Evolutionary conservation across 2,797 vertebrate genomes (phyloP).

Genomic region (Bradypodion ventrale): DNA sequence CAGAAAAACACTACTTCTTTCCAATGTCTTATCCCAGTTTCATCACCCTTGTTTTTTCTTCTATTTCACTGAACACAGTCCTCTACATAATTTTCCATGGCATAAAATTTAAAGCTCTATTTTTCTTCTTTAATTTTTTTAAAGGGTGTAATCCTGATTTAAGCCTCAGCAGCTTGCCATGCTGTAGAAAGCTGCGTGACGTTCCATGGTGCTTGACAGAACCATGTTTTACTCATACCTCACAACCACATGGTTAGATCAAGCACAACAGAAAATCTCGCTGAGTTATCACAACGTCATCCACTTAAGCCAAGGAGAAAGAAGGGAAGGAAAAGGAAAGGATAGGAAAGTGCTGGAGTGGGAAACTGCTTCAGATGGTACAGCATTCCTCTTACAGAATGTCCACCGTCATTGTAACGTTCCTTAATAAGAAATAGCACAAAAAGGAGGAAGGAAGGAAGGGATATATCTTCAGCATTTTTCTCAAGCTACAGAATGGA

Average conservation of each 20-base stretch:
- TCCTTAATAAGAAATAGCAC: conserved; percentile 65
- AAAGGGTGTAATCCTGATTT: conserved; percentile 73
- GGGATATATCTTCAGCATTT: conserved; percentile 66
- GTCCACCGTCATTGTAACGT: conserved; percentile 68
- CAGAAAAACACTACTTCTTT: conserved; percentile 65
- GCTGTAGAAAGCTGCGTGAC: conserved; percentile 96
- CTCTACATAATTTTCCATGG: conserved; percentile 68
- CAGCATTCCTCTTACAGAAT: conserved; percentile 75
- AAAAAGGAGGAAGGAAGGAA: conserved; percentile 48
- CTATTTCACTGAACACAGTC: conserved; percentile 62
- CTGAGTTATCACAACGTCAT: conserved; percentile 89
- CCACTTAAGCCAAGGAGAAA: conserved; percentile 87
- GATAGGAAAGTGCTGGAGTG: conserved; percentile 62
- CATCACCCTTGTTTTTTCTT: conserved; percentile 57
- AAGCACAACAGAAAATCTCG: conserved; percentile 99
- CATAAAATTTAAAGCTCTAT: conserved; percentile 65
- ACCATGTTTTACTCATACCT: conserved; percentile 99
- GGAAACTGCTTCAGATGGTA: conserved; percentile 71
- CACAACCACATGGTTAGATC: conserved; percentile 99
- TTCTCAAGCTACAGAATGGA: conserved; percentile 66
- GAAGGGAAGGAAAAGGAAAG: conserved; percentile 73
- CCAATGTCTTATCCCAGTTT: conserved; percentile 66
- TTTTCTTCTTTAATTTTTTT: conserved; percentile 66
- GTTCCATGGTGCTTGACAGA: conserved; percentile 99
- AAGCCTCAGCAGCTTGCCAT: conserved; percentile 90